Conservation (phyloP, 1,140 invertebrate genomes). For the Sarcophaga peregrina region DNA sequence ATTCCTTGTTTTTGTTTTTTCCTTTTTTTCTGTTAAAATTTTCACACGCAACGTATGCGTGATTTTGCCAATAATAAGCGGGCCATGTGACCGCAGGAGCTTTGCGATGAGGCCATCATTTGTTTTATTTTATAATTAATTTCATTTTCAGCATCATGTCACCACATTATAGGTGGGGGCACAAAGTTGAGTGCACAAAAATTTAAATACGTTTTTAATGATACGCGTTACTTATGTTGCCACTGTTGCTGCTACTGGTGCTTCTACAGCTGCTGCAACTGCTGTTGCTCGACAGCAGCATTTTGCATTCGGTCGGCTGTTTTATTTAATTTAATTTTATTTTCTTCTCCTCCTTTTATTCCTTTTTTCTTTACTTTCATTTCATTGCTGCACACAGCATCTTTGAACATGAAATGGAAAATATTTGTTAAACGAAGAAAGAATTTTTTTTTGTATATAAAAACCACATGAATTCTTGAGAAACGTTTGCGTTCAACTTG, state of each 20-base stretch:
- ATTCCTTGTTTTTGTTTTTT: background rate
- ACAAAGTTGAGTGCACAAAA: constrained; percentile 10
- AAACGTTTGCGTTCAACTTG: no score
- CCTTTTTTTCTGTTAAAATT: background rate
- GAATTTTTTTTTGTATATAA: no score
- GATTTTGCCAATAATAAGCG: constrained; percentile 24
- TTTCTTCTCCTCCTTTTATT: no score
- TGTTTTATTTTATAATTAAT: constrained; percentile 26
- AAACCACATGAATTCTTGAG: no score
- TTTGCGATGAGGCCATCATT: constrained; percentile 3
- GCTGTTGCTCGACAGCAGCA: background rate
- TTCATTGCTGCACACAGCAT: no score
- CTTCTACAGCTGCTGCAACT: background rate
- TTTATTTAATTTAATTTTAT: no score
- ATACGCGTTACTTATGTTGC: background rate
- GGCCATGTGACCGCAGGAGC: constrained; percentile 25
- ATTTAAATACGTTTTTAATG: constrained; percentile 21
- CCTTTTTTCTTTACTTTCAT: no score
- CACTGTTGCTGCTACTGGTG: background rate
- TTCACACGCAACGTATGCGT: constrained; percentile 17
- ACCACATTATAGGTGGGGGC: background rate
- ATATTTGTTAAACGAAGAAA: no score
- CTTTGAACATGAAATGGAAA: no score
- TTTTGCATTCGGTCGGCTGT: background rate
- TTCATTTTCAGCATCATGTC: constrained; percentile 24